Evolutionary conservation across 2,113 vertebrate genomes (phyloP), one percentile per base, ranked within the genome.

Genomic region (Lasiurus cinereus): DNA sequence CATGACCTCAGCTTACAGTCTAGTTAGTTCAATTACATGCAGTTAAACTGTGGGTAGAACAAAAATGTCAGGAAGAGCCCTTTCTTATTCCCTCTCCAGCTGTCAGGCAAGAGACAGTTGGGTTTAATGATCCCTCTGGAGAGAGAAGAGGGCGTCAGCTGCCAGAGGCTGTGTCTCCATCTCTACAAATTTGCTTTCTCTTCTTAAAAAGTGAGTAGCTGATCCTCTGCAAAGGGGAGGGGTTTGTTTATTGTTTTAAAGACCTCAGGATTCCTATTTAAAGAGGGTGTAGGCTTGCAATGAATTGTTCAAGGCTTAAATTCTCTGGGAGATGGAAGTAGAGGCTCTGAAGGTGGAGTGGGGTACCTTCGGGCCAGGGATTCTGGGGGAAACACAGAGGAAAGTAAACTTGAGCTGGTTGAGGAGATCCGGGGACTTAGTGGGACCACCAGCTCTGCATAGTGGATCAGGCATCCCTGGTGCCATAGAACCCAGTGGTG

Each of bases 231-330:
- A 90, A 87, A 56, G 62, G 91, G 59, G 59, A 93, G 78, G 82
- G 73, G 13, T 79, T 93, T 86, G 56, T 93, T 96, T 96, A 94
- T 88, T 93, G 64, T 92, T 93, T 87, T 92, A 94, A 92, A 94
- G 59, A 70, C 74, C 48, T 95, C 67, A 11, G 5, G 69, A 70
- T 84, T 96, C 96, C 90, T 85, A 62, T 85, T 93, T 94, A 84
- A 92, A 94, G 77, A 95, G 67, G 69, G 77, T 92, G 56, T 33
- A 69, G 86, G 52, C 72, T 92, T 31, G 27, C 83, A 46, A 70
- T 19, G 36, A 70, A 83, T 69, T 79, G 73, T 73, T 18, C 36
- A 33, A 64, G 84, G 92, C 77, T 97, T 95, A 76, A 91, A 70
- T 72, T 79, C 69, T 50, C 78, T 11, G 22, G 70, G 48, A 90